phyloP scores from a whole-genome alignment of 2,797 vertebrate species.

The Pyrocephalus nanus region DNA sequence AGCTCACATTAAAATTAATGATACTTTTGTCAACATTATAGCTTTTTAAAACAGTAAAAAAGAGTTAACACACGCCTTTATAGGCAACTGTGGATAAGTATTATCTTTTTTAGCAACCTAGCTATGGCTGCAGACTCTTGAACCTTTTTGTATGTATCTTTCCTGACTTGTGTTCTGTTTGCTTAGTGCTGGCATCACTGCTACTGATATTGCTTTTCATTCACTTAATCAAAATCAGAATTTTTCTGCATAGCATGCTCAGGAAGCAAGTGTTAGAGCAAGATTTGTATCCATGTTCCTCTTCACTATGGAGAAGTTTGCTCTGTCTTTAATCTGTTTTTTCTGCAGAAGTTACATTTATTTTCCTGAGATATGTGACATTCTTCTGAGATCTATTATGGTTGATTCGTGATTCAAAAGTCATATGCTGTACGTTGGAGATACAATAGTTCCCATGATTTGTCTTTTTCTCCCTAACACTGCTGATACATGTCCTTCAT shows the following conservation, averaged over 20 bases:
- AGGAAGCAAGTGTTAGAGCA: neutral
- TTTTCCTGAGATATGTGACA: neutral
- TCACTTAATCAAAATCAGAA: neutral
- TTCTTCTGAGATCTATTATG: neutral
- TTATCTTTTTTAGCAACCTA: neutral
- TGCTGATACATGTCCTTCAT: neutral
- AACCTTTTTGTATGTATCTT: neutral
- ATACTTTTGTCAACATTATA: neutral
- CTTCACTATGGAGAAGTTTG: neutral
- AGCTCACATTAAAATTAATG: constrained; percentile 28
- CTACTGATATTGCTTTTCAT: neutral
- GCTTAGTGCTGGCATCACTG: neutral
- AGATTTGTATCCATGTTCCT: neutral
- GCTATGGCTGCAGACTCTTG: neutral
- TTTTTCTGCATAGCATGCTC: neutral
- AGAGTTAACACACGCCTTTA: neutral
- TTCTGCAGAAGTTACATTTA: neutral
- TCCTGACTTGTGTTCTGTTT: neutral
- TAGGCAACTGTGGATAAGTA: neutral
- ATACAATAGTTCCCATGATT: neutral
- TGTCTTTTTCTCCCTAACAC: neutral
- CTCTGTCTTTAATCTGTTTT: neutral
- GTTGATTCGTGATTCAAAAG: neutral
- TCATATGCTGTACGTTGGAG: neutral
- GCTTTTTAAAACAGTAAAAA: constrained; percentile 3